Conservation (phyloP, 1,140 invertebrate species). For the Thaumatotibia leucotreta region DNA sequence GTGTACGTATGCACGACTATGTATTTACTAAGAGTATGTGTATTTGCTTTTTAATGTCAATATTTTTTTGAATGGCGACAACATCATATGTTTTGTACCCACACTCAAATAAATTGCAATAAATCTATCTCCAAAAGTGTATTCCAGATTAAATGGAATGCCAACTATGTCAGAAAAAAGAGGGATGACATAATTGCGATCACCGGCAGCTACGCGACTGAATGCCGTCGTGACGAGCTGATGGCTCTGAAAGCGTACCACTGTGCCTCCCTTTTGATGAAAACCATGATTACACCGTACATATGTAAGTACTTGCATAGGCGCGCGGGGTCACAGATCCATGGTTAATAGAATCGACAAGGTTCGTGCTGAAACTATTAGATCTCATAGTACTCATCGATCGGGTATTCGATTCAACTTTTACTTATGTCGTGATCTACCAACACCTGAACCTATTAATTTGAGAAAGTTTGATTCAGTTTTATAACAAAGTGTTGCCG, state of each 20-base stretch:
- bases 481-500: too few species aligned
- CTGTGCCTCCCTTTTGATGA: conserved; percentile 62
- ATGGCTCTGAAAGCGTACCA: conserved; percentile 45
- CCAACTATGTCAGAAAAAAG: neutral
- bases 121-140: neutral
- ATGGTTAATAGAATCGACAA: conserved; percentile 25
- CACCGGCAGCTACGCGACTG: conserved; percentile 47
- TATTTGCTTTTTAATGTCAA: too few species aligned
- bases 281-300: conserved; percentile 61
- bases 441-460: too few species aligned
- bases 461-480: too few species aligned
- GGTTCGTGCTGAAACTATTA: neutral
- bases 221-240: conserved; percentile 55
- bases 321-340: conserved; percentile 21
- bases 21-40: too few species aligned
- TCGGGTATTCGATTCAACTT: too few species aligned
- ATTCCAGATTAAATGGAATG: neutral
- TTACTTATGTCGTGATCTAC: too few species aligned
- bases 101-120: neutral
- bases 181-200: conserved; percentile 49
- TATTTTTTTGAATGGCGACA: too few species aligned
- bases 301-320: conserved; percentile 29
- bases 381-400: too few species aligned
- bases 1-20: too few species aligned
- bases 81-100: too few species aligned